Conservation (phyloP, 1,140 invertebrate species). For the Patella vulgata region DNA sequence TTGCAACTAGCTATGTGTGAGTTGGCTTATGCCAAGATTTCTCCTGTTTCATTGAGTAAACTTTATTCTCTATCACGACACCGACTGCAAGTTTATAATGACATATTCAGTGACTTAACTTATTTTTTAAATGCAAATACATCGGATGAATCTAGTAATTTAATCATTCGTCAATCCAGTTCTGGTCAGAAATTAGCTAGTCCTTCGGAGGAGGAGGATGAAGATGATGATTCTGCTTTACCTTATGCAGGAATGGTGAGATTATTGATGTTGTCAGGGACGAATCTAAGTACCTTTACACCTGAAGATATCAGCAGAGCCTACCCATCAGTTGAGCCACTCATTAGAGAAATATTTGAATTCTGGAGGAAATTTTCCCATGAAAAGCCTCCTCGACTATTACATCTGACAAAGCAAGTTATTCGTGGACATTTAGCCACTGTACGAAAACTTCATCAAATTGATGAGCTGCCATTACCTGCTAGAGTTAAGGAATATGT, state of each 20-base stretch:
- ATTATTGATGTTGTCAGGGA: constrained; percentile 32
- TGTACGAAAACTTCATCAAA: constrained; percentile 29
- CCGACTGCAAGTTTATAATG: too few species aligned
- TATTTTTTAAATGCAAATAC: neutral
- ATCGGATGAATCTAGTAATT: constrained; percentile 1
- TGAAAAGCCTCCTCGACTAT: constrained; percentile 28
- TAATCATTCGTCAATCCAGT: too few species aligned
- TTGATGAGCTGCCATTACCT: constrained; percentile 36
- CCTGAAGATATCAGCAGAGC: constrained; percentile 13
- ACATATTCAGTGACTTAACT: too few species aligned
- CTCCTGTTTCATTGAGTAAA: constrained; percentile 11
- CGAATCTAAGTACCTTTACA: constrained; percentile 9
- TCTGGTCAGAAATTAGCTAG: neutral
- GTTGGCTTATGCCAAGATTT: constrained; percentile 22
- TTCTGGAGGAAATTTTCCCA: constrained; percentile 31
- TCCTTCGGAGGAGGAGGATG: neutral
- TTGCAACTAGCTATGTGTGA: constrained; percentile 24
- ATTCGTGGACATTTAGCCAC: constrained; percentile 29
- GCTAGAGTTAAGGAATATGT: constrained; percentile 36
- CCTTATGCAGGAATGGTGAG: constrained; percentile 40
- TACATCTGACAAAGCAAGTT: constrained; percentile 36
- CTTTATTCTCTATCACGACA: too few species aligned
- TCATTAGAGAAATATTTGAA: constrained; percentile 38
- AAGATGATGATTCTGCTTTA: constrained; percentile 1
- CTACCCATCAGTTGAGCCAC: constrained; percentile 5